A percentile compares a stretch with the other conserved stretches of the same genome.
Evolutionary conservation across 2,113 vertebrate species (phyloP).

Genomic region (Vidua macroura): DNA sequence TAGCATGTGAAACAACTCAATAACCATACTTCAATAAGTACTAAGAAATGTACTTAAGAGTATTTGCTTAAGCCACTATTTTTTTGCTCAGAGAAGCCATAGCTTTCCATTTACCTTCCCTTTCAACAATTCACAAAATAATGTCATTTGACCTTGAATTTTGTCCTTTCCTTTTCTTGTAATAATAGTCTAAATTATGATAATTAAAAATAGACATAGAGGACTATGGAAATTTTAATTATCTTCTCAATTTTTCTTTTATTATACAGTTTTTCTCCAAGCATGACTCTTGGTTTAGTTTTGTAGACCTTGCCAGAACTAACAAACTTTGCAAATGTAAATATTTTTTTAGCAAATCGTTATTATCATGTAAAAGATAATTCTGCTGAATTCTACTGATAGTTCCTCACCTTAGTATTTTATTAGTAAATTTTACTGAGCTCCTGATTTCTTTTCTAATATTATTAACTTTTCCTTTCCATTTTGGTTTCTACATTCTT

Average conservation of each 20-base stretch:
- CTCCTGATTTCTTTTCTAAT: not conserved
- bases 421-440: not conserved
- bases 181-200: not conserved
- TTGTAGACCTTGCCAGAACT: not conserved
- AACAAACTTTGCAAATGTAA: not conserved
- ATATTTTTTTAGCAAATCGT: not conserved
- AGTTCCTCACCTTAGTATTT: not conserved
- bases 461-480: not conserved
- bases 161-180: not conserved
- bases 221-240: not conserved
- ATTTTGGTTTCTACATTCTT: not conserved
- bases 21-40: not conserved
- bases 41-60: not conserved
- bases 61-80: not conserved
- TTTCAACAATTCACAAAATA: not conserved
- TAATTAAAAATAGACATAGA: not conserved
- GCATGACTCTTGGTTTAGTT: not conserved
- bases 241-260: not conserved
- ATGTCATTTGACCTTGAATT: not conserved
- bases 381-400: not conserved
- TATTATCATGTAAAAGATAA: not conserved
- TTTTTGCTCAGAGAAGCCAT: not conserved
- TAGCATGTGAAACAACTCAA: not conserved
- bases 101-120: not conserved
- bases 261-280: not conserved